phyloP scores from a whole-genome alignment of 2,113 vertebrate species.

The Oreotragus oreotragus region DNA sequence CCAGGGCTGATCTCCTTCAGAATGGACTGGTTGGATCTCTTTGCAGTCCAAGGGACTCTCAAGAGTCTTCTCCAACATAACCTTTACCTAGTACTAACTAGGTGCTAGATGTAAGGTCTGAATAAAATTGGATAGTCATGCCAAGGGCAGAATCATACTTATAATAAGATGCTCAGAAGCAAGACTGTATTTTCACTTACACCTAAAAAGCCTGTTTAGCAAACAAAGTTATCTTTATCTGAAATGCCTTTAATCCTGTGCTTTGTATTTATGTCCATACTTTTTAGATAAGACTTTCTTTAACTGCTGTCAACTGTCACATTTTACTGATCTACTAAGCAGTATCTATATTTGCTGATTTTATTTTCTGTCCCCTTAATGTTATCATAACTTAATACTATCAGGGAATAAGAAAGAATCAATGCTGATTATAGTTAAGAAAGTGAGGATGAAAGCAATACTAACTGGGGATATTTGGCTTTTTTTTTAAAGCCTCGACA shows the following conservation, averaged over 20 bases:
- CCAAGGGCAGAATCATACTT: background rate
- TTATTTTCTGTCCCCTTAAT: constrained; percentile 56
- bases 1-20: no score
- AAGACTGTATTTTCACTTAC: constrained; percentile 35
- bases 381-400: constrained; percentile 59
- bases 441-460: constrained; percentile 27
- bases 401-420: constrained; percentile 47
- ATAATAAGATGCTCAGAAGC: background rate
- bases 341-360: constrained; percentile 21
- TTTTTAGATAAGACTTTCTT: constrained; percentile 50
- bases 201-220: constrained; percentile 33
- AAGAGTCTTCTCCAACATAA: background rate
- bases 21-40: no score
- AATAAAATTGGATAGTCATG: background rate
- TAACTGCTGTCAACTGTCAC: constrained; percentile 20
- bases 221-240: constrained; percentile 51
- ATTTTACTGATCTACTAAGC: constrained; percentile 49
- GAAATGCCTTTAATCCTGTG: constrained; percentile 13
- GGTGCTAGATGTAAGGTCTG: background rate
- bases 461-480: background rate
- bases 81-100: background rate
- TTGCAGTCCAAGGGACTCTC: no score
- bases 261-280: constrained; percentile 21
- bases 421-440: constrained; percentile 55
- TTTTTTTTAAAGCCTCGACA: background rate